Conservation (phyloP, 2,797 vertebrate species). For the Malacoraja senta region DNA sequence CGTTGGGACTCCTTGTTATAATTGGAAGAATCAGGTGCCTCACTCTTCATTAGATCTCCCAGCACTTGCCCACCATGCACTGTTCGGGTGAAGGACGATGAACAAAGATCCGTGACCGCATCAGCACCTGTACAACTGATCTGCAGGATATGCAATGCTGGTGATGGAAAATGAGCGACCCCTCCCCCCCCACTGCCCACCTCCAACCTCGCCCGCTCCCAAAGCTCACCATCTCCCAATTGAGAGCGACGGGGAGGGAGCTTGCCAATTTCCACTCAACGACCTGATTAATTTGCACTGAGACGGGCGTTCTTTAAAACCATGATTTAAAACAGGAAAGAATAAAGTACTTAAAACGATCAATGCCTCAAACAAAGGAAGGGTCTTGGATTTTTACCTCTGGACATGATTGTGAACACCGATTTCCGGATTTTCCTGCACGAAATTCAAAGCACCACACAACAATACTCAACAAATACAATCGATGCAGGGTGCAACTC, state of each 20-base stretch:
- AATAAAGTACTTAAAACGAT: not conserved
- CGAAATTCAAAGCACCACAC: not conserved
- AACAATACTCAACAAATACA: not conserved
- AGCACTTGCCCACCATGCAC: not conserved
- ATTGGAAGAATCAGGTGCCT: not conserved
- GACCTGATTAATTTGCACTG: not conserved
- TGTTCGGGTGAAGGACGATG: not conserved
- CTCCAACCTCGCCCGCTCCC: not conserved
- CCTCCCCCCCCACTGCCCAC: too few relatives aligned
- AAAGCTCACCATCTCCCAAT: not conserved
- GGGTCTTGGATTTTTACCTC: not conserved
- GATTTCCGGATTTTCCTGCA: not conserved
- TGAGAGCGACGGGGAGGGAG: not conserved
- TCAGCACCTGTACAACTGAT: not conserved
- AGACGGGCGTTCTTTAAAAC: not conserved
- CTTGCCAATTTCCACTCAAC: not conserved
- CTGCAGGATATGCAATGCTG: not conserved
- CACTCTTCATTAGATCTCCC: not conserved
- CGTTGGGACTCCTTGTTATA: conserved; percentile 48
- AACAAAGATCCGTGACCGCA: not conserved
- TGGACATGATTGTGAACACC: not conserved
- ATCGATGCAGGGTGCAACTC: not conserved
- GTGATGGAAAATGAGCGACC: not conserved
- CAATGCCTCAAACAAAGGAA: not conserved
- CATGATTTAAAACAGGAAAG: conserved; percentile 12